Conservation (phyloP, 2,888 invertebrate species). For the Diarsia brunnea region DNA sequence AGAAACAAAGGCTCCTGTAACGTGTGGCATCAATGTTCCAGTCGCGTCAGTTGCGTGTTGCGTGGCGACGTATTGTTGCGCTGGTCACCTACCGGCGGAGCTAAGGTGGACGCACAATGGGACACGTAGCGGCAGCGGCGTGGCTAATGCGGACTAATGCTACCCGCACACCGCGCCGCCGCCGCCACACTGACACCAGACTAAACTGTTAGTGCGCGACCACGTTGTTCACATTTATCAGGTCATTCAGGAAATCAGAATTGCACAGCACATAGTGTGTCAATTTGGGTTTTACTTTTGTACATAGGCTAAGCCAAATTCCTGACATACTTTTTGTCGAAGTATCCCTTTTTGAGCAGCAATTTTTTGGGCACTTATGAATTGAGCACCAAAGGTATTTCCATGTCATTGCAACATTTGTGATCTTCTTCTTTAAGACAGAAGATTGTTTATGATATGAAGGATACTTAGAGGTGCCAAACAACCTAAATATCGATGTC, state of each 20-base stretch:
- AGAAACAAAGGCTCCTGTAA: slow-evolving; percentile 39
- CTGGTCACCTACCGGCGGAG: slow-evolving; percentile 59
- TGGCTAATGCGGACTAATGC: slow-evolving; percentile 86
- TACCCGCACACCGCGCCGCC: slow-evolving; percentile 62
- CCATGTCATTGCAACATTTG: too few species aligned
- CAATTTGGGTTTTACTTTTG: not conserved
- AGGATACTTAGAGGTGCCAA: not conserved
- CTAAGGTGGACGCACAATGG: slow-evolving; percentile 59
- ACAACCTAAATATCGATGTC: not conserved
- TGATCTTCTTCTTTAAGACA: too few species aligned
- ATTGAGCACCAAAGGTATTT: too few species aligned
- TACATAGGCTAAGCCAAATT: not conserved
- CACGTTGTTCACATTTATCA: slow-evolving; percentile 39
- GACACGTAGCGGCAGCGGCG: slow-evolving; percentile 75
- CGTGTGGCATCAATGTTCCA: slow-evolving; percentile 37
- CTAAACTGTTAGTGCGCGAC: slow-evolving; percentile 65
- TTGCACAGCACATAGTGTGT: not conserved
- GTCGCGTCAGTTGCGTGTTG: slow-evolving; percentile 7
- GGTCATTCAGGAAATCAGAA: not conserved
- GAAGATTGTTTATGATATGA: not conserved
- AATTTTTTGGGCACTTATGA: too few species aligned
- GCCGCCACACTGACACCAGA: slow-evolving; percentile 71
- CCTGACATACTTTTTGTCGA: too few species aligned
- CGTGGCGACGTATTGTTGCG: slow-evolving; percentile 48
- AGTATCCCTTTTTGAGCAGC: too few species aligned